phyloP scores from a whole-genome alignment of 2,113 vertebrate genomes.

The Melanerpes aurifrons region DNA sequence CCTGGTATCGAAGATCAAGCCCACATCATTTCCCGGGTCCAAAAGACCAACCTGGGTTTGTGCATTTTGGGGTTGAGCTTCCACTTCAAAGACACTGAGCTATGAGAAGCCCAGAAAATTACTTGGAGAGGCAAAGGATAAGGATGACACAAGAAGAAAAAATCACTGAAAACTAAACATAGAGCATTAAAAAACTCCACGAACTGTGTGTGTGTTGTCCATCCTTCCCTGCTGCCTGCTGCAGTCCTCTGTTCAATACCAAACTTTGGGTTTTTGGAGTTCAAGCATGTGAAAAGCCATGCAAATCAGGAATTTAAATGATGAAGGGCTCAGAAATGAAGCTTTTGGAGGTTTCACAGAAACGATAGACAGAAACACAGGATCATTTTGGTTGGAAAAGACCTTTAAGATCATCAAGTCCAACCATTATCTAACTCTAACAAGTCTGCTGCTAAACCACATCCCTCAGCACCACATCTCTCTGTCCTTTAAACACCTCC shows the following conservation, averaged over 20 bases:
- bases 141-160: neutral
- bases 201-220: neutral
- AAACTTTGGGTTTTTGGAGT: neutral
- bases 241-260: neutral
- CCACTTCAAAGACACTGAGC: neutral
- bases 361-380: too few relatives aligned
- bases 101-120: neutral
- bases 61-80: neutral
- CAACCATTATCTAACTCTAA: too few relatives aligned
- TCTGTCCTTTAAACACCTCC: too few relatives aligned
- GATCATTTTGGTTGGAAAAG: too few relatives aligned
- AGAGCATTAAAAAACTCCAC: neutral
- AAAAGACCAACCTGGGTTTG: neutral
- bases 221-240: neutral
- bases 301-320: neutral
- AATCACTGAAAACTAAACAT: neutral
- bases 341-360: neutral
- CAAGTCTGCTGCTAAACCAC: too few relatives aligned
- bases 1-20: neutral
- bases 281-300: neutral
- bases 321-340: neutral
- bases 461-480: too few relatives aligned
- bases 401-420: too few relatives aligned
- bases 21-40: neutral
- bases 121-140: neutral